phyloP scores from a whole-genome alignment of 2,113 vertebrate genomes.

The Bos taurus region ARS-UCD2.0 NC_037345.1:46674501-46675000 shows the following conservation, averaged over 20 bases:
- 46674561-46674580: background rate
- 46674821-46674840: background rate
- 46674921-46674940: background rate
- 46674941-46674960: background rate
- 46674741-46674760: background rate
- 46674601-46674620: background rate
- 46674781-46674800: background rate
- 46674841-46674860: background rate
- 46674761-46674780: background rate
- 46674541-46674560: background rate
- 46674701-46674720: background rate
- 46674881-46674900: background rate
- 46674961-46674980: background rate
- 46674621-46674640: background rate
- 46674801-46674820: background rate
- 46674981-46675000: background rate
- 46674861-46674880: background rate
- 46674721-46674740: background rate
- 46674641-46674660: background rate
- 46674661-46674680: background rate
- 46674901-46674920: background rate
- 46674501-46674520: background rate
- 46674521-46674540: background rate
- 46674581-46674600: background rate
- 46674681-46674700: background rate